These are phyloP conservation scores for Heliconius ethilla DNA, from an alignment of 2,888 invertebrate species.

Conservation along the genomic window DNA sequence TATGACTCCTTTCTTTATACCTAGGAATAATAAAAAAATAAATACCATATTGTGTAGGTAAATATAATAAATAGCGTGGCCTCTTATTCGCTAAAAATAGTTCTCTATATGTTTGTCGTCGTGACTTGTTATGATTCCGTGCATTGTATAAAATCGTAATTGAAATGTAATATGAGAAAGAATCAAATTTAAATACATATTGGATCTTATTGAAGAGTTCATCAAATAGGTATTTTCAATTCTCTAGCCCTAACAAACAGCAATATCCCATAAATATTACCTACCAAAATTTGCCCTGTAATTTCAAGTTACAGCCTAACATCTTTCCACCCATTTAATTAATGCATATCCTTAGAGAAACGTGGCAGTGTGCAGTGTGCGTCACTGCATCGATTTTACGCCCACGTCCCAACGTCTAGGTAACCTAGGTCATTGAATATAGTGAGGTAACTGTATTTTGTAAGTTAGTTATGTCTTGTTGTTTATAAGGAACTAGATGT, in stretches of 20 bases:
- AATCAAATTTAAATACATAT: not conserved
- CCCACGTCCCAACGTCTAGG: slow-evolving; percentile 34
- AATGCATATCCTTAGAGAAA: slow-evolving; percentile 23
- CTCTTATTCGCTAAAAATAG: too few species aligned
- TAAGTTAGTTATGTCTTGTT: slow-evolving; percentile 12
- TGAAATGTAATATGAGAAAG: not conserved
- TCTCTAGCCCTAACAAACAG: not conserved
- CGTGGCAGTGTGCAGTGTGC: slow-evolving; percentile 31
- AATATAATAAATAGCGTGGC: too few species aligned
- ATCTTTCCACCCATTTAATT: slow-evolving; percentile 10
- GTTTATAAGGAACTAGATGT: not conserved
- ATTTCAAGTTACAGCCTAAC: not conserved
- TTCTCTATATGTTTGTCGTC: not conserved
- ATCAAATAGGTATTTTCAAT: too few species aligned
- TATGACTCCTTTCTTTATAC: too few species aligned
- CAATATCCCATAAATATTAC: not conserved
- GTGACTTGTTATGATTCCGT: not conserved
- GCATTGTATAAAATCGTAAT: not conserved
- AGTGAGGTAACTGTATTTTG: slow-evolving; percentile 15
- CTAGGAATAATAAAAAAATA: too few species aligned
- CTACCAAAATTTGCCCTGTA: not conserved
- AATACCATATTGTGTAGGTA: too few species aligned
- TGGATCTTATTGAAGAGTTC: not conserved
- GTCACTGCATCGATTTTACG: slow-evolving; percentile 41
- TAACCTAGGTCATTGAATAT: slow-evolving; percentile 25